Percentiles rank a stretch among this genome's conserved stretches.
phyloP scores from a whole-genome alignment of 2,797 vertebrate genomes.

The Sebastes kiyomatsui region DNA sequence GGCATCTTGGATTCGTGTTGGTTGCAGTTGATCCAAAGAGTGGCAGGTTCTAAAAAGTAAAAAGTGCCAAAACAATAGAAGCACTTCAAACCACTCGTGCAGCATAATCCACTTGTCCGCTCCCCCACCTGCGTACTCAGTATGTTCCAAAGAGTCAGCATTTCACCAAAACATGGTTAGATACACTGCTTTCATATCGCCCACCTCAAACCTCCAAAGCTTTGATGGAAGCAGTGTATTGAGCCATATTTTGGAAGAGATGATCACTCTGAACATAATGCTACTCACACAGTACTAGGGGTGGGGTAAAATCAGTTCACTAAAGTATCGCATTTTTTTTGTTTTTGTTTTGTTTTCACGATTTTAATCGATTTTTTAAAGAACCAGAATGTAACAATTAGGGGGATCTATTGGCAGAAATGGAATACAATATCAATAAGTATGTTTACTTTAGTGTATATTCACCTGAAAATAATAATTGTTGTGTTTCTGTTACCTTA shows the following conservation, averaged over 20 bases:
- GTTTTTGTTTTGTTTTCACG: too few species aligned
- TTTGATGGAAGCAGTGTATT: background rate
- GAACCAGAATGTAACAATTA: too few species aligned
- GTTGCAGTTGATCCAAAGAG: slow-evolving; percentile 1
- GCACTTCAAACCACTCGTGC: slow-evolving; percentile 2
- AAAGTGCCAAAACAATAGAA: slow-evolving; percentile 15
- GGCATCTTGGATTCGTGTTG: slow-evolving; percentile 6
- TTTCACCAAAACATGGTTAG: background rate
- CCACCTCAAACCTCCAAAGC: background rate
- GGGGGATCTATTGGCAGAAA: too few species aligned
- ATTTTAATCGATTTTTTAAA: too few species aligned
- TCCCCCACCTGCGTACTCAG: background rate
- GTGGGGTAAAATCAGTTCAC: too few species aligned
- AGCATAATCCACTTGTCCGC: background rate
- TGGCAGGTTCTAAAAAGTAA: background rate
- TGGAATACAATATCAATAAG: too few species aligned
- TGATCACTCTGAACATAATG: background rate
- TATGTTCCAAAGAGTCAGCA: background rate
- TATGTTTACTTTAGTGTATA: too few species aligned
- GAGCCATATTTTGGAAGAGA: background rate
- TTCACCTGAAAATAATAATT: too few species aligned
- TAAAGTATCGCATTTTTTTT: too few species aligned
- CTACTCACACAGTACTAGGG: background rate
- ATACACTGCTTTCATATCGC: background rate
- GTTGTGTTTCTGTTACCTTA: too few species aligned